These are phyloP conservation scores for Lepisosteus osseus DNA, from an alignment of 2,113 vertebrate species.

Conservation along the genomic window DNA sequence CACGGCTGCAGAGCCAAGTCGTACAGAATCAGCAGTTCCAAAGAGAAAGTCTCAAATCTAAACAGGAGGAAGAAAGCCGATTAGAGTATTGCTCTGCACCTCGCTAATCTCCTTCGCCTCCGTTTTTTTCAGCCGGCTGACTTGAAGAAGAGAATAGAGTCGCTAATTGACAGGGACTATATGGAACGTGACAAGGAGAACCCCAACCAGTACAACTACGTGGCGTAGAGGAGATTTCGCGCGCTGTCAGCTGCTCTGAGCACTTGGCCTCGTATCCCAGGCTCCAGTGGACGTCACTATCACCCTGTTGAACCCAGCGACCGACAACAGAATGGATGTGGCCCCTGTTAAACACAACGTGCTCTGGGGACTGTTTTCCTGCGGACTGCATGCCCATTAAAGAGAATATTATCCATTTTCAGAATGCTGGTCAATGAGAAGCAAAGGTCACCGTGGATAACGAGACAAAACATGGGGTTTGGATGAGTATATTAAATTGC, in stretches of 20 bases:
- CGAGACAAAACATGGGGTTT: neutral
- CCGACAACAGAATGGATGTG: slow-evolving; percentile 82
- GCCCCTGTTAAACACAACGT: slow-evolving; percentile 70
- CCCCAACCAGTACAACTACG: slow-evolving; percentile 98
- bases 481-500: slow-evolving; percentile 2
- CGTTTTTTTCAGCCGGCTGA: slow-evolving; percentile 88
- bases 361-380: slow-evolving; percentile 77
- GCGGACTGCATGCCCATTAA: slow-evolving; percentile 85
- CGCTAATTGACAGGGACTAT: slow-evolving; percentile 98
- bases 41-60: too few relatives aligned
- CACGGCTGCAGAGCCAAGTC: too few relatives aligned
- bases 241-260: slow-evolving; percentile 70
- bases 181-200: slow-evolving; percentile 99
- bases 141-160: slow-evolving; percentile 99
- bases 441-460: slow-evolving; percentile 42
- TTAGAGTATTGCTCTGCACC: too few relatives aligned
- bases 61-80: too few relatives aligned
- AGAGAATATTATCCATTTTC: slow-evolving; percentile 76
- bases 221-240: slow-evolving; percentile 79
- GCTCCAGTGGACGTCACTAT: slow-evolving; percentile 79
- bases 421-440: slow-evolving; percentile 49
- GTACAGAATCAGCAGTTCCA: too few relatives aligned
- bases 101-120: slow-evolving; percentile 6
- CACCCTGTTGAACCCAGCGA: slow-evolving; percentile 78
- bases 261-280: slow-evolving; percentile 71